Percentiles rank a stretch among this genome's conserved stretches.
Evolutionary conservation across 2,113 vertebrate species (phyloP).

Genomic region (Phylloscopus whistleri): DNA sequence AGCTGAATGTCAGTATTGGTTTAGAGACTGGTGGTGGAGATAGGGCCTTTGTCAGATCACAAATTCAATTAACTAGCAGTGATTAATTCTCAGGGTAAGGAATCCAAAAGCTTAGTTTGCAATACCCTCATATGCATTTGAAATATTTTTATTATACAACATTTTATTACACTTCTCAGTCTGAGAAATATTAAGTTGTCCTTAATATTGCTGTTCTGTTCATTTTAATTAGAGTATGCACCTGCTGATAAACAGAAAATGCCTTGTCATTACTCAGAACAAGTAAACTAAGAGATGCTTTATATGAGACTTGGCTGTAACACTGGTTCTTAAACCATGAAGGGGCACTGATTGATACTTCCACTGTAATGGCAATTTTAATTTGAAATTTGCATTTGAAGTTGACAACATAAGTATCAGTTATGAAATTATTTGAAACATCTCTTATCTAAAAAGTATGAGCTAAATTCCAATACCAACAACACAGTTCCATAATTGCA

Average conservation of each 20-base stretch:
- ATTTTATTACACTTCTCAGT: neutral
- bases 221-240: constrained; percentile 3
- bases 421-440: neutral
- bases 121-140: neutral
- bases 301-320: neutral
- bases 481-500: neutral
- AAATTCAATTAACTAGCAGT: constrained; percentile 35
- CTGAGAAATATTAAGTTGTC: neutral
- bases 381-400: neutral
- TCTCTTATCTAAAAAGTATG: neutral
- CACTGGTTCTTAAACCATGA: neutral
- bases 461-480: neutral
- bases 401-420: neutral
- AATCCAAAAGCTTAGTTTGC: constrained; percentile 1
- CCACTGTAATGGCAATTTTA: neutral
- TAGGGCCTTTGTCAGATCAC: constrained; percentile 13
- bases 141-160: neutral
- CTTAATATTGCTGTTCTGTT: neutral
- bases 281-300: neutral
- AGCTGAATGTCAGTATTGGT: neutral
- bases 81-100: constrained; percentile 36
- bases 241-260: neutral
- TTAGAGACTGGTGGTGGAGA: constrained; percentile 22
- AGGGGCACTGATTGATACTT: neutral
- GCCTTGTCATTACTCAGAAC: neutral